These are phyloP conservation scores for Corythaixoides concolor DNA, from an alignment of 2,113 vertebrate species.

Conservation along the genomic window DNA sequence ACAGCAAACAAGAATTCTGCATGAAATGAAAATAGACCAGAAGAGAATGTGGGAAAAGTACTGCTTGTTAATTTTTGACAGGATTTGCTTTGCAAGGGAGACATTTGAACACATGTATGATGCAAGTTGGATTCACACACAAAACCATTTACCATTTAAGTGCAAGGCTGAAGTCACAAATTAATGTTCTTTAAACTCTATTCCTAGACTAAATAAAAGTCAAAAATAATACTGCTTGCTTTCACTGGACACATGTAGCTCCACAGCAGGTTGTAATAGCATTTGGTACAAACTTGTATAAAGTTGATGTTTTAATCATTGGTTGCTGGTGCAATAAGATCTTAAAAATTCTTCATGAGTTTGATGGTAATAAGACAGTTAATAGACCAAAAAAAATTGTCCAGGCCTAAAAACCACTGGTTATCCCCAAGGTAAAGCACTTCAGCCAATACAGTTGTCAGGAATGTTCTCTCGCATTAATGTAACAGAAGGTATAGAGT, in stretches of 20 bases:
- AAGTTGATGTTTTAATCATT: constrained; percentile 56
- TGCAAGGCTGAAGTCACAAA: constrained; percentile 29
- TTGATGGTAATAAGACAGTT: constrained; percentile 8
- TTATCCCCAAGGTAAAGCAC: background rate
- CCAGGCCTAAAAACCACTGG: background rate
- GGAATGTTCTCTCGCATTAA: background rate
- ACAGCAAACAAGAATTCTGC: background rate
- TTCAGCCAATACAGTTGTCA: background rate
- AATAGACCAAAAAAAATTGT: background rate
- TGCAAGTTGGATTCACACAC: constrained; percentile 16
- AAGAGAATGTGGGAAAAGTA: background rate
- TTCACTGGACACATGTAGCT: constrained; percentile 36
- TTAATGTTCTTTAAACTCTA: constrained; percentile 39
- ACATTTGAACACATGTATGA: background rate
- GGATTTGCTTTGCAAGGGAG: background rate
- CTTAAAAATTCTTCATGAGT: constrained; percentile 29
- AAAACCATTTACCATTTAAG: constrained; percentile 26
- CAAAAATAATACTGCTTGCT: constrained; percentile 37
- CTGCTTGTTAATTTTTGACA: too few relatives aligned
- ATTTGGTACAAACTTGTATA: constrained; percentile 54
- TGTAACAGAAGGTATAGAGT: background rate
- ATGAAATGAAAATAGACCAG: background rate
- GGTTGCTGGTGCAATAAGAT: constrained; percentile 59
- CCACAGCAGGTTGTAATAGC: constrained; percentile 27
- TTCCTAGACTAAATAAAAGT: constrained; percentile 42